These are phyloP conservation scores for Andrena hattorfiana DNA, from an alignment of 2,888 invertebrate genomes.

Conservation along the genomic window DNA sequence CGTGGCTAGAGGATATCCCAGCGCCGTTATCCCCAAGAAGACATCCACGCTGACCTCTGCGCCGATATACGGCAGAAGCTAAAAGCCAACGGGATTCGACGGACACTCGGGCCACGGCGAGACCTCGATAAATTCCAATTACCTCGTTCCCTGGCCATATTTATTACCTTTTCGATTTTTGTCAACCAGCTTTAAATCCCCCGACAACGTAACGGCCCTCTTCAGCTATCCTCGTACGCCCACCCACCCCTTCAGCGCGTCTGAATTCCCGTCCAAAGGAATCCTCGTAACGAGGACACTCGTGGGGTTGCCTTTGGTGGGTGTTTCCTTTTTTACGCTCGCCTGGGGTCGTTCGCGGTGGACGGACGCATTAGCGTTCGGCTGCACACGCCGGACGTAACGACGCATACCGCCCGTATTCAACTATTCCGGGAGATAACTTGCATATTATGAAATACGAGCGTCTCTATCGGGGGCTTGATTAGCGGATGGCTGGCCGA, in stretches of 20 bases:
- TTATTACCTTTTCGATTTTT: slow-evolving; percentile 44
- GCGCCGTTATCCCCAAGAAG: background rate
- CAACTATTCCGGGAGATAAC: slow-evolving; percentile 30
- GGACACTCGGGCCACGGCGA: slow-evolving; percentile 4
- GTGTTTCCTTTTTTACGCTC: slow-evolving; percentile 42
- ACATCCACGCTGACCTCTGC: background rate
- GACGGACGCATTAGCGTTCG: slow-evolving; percentile 31
- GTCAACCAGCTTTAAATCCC: slow-evolving; percentile 51
- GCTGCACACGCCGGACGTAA: background rate
- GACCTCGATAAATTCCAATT: slow-evolving; percentile 66
- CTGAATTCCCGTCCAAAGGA: background rate
- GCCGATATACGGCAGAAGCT: slow-evolving; percentile 25
- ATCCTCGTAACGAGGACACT: slow-evolving; percentile 3
- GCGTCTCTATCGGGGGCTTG: slow-evolving; percentile 45
- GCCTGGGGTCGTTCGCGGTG: slow-evolving; percentile 22
- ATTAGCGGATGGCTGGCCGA: slow-evolving; percentile 54
- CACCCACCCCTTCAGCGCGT: background rate
- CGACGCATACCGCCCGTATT: slow-evolving; percentile 9
- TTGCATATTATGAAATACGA: slow-evolving; percentile 67
- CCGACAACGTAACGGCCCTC: background rate
- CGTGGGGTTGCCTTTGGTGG: background rate
- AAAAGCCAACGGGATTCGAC: slow-evolving; percentile 28
- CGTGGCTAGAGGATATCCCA: background rate
- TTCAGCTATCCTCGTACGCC: background rate
- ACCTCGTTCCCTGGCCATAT: slow-evolving; percentile 40